Conservation (phyloP, 2,888 invertebrate genomes). For the Ochropleura plecta region DNA sequence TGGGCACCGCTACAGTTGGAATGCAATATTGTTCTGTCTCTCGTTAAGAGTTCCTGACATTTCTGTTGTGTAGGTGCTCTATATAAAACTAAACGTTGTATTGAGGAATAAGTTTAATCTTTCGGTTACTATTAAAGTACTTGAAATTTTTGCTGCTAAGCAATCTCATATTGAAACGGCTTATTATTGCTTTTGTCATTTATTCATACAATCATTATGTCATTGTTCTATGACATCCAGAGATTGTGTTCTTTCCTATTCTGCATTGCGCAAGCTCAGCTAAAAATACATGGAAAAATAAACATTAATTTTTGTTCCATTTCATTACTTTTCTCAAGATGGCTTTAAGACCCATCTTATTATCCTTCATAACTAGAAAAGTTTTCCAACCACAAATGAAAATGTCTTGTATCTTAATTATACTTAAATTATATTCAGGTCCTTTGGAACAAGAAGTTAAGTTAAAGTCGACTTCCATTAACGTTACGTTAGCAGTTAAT, state of each 20-base stretch:
- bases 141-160: constrained; percentile 23
- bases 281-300: neutral
- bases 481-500: constrained; percentile 31
- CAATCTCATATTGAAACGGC: constrained; percentile 1
- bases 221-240: neutral
- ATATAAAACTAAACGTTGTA: constrained; percentile 45
- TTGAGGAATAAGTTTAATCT: constrained; percentile 21
- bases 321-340: constrained; percentile 24
- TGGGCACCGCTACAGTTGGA: constrained; percentile 71
- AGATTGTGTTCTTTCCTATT: neutral
- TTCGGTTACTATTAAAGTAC: constrained; percentile 31
- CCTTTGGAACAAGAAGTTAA: constrained; percentile 42
- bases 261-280: neutral
- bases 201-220: constrained; percentile 7
- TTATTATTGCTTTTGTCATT: neutral
- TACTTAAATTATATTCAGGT: constrained; percentile 42
- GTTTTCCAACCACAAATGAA: constrained; percentile 27
- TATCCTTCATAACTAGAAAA: constrained; percentile 35
- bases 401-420: constrained; percentile 54
- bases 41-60: constrained; percentile 73
- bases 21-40: constrained; percentile 81
- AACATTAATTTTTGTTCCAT: constrained; percentile 18
- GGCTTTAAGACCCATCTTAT: constrained; percentile 35
- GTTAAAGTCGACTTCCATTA: constrained; percentile 46
- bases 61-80: constrained; percentile 57